Conservation (phyloP, 2,888 invertebrate species). For the Folsomia manolachei region DNA sequence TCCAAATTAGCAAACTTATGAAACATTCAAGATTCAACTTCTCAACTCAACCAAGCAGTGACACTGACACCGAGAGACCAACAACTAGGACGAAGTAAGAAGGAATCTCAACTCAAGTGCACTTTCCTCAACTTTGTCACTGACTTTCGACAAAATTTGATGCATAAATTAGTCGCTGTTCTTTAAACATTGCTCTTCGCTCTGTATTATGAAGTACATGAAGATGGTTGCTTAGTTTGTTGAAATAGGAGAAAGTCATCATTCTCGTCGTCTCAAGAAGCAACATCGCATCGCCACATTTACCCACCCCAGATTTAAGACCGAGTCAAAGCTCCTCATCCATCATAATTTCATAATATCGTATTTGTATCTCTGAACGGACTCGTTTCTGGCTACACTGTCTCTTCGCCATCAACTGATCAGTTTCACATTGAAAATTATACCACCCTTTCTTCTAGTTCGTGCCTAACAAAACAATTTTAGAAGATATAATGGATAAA, state of each 20-base stretch:
- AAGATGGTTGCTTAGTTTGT: background rate
- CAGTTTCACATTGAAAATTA: too few species aligned
- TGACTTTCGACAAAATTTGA: constrained; percentile 5
- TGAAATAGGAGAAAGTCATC: too few species aligned
- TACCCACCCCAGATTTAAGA: background rate
- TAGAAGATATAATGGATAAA: too few species aligned
- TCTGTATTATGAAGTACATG: background rate
- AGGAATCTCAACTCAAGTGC: background rate
- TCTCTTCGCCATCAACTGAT: background rate
- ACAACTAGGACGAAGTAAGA: background rate
- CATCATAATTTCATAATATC: constrained; percentile 2
- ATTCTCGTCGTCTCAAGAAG: too few species aligned
- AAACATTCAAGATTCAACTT: constrained; percentile 14
- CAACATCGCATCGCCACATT: background rate
- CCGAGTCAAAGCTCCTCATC: background rate
- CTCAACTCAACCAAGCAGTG: background rate
- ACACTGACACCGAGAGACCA: background rate
- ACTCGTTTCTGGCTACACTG: too few species aligned
- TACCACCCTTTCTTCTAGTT: too few species aligned
- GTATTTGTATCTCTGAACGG: constrained; percentile 7
- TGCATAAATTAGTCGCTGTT: constrained; percentile 3
- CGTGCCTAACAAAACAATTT: too few species aligned
- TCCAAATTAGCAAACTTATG: constrained; percentile 19
- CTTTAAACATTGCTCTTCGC: background rate
- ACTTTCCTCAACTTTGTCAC: background rate